phyloP scores from a whole-genome alignment of 1,140 invertebrate genomes.

The Dreissena rostriformis region DNA sequence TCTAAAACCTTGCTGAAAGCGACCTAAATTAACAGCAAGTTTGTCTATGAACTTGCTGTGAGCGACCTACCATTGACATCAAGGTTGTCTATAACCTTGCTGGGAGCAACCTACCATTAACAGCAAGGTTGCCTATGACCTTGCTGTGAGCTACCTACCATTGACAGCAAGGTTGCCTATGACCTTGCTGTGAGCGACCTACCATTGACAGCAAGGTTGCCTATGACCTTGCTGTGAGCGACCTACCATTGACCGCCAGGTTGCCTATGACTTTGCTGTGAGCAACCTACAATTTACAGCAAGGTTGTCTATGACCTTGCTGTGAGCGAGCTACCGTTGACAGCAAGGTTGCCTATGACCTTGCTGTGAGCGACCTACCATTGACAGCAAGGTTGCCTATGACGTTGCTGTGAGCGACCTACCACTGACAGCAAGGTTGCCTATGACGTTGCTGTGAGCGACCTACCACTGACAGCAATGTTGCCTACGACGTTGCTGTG shows the following conservation, averaged over 20 bases:
- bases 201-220: constrained; percentile 48
- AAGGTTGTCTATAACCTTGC: constrained; percentile 38
- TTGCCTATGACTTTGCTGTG: constrained; percentile 36
- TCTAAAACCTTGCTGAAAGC: constrained; percentile 31
- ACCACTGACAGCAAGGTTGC: constrained; percentile 47
- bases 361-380: constrained; percentile 33
- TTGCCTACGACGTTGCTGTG: constrained; percentile 35
- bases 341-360: constrained; percentile 32
- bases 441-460: constrained; percentile 19
- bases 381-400: constrained; percentile 45
- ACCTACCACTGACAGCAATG: constrained; percentile 40
- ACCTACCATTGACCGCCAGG: constrained; percentile 41
- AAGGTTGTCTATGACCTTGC: constrained; percentile 38
- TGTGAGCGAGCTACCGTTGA: constrained; percentile 34
- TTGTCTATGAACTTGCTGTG: no score
- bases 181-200: constrained; percentile 18
- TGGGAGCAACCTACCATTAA: constrained; percentile 32
- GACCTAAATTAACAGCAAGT: constrained; percentile 31
- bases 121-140: constrained; percentile 32
- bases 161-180: constrained; percentile 45
- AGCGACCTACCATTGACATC: constrained; percentile 38
- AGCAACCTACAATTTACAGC: constrained; percentile 36
- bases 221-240: constrained; percentile 21
- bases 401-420: constrained; percentile 17
- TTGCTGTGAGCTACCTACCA: constrained; percentile 32